Conservation (phyloP, 1,140 invertebrate genomes). For the Aphaenogaster rudis region DNA sequence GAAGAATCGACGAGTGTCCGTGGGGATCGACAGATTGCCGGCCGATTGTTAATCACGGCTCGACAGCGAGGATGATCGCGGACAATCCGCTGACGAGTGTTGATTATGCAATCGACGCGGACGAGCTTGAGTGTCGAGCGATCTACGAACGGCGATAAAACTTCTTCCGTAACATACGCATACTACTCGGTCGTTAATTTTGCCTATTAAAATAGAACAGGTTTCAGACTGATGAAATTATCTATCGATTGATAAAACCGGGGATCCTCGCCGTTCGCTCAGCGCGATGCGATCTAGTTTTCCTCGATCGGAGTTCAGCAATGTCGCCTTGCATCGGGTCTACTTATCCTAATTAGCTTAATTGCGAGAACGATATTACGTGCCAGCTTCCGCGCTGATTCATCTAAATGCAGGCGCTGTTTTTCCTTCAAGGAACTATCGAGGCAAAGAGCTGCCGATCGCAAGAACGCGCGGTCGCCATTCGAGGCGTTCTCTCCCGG, state of each 20-base stretch:
- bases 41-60: slow-evolving; percentile 22
- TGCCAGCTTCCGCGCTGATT: not conserved
- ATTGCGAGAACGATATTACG: slow-evolving; percentile 17
- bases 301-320: not conserved
- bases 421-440: slow-evolving; percentile 22
- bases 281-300: not conserved
- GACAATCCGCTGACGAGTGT: not conserved
- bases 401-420: not conserved
- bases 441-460: slow-evolving; percentile 6
- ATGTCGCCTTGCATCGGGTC: not conserved
- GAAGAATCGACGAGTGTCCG: slow-evolving; percentile 24
- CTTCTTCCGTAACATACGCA: not conserved
- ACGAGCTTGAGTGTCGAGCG: not conserved
- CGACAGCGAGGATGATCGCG: slow-evolving; percentile 24
- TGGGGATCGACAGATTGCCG: slow-evolving; percentile 6
- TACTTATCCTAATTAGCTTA: slow-evolving; percentile 19
- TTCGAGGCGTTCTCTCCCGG: slow-evolving; percentile 2
- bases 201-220: slow-evolving; percentile 18
- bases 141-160: not conserved
- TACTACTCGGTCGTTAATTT: not conserved
- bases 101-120: slow-evolving; percentile 24
- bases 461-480: not conserved
- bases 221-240: slow-evolving; percentile 25
- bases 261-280: not conserved
- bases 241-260: slow-evolving; percentile 20